A percentile compares a stretch with the other conserved stretches of the same genome.
These are phyloP conservation scores for Acholoe squamosa DNA, from an alignment of 2,888 invertebrate genomes.

Conservation along the genomic window DNA sequence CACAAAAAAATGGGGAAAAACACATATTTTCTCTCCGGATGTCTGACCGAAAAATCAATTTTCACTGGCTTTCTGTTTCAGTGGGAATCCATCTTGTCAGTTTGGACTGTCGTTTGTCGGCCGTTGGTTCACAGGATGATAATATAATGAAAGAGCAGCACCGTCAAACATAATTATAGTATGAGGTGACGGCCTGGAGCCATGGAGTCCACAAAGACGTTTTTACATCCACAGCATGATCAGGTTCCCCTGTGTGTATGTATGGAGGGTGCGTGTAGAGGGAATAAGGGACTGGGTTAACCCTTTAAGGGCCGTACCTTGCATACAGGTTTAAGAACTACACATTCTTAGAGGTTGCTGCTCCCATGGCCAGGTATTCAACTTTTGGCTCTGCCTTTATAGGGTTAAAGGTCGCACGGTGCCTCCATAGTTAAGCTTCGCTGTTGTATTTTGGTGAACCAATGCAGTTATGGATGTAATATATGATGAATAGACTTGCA, in stretches of 20 bases:
- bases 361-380: too few relatives aligned
- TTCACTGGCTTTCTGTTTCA: neutral
- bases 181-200: conserved; percentile 17
- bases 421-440: too few relatives aligned
- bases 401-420: too few relatives aligned
- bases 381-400: too few relatives aligned
- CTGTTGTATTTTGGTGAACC: too few relatives aligned
- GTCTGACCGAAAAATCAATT: conserved; percentile 23
- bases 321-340: too few relatives aligned
- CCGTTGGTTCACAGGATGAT: neutral
- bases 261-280: neutral
- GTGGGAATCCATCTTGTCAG: neutral
- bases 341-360: too few relatives aligned
- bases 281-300: neutral
- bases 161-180: neutral
- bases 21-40: neutral
- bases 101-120: conserved; percentile 12
- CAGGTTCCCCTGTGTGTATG: neutral
- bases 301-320: too few relatives aligned
- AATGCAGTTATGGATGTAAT: too few relatives aligned
- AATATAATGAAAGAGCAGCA: conserved; percentile 25
- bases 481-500: too few relatives aligned
- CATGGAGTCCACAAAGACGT: neutral
- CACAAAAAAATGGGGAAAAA: too few relatives aligned
- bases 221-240: neutral